Evolutionary conservation across 2,888 invertebrate species (phyloP), one percentile per base, ranked within the genome.

Genomic region (Periphyllus acericola): DNA sequence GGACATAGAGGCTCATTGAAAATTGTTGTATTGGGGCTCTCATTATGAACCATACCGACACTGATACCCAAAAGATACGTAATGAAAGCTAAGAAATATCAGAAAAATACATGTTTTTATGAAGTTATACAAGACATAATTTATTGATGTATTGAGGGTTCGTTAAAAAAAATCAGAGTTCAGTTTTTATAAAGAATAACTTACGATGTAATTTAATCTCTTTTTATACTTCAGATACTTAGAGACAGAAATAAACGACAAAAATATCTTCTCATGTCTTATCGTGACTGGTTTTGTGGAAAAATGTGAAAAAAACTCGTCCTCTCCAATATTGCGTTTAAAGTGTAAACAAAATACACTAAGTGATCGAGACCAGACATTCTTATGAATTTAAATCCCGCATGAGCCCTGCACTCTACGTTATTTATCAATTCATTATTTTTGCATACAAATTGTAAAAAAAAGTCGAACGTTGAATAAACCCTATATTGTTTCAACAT

Each of bases 261-360:
- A 60, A 21, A 25, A 4, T 25, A 3, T 8, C 3, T 25, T 21
- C 2, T 8, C 60, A 60, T 4, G 5, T 25, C 25, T 60, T 21
- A 60, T 60, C 46, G 14, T 46, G 60, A 60, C 25, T 21, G 60
- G 60, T 60, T 60, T 25, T 6, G 8, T 25, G 25, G 29, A 72
- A 72, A 34, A 72, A 72, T 34, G 34, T 6, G 34, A 72, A 72
- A 72, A 72, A 72, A 72, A 72, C 34, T 72, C 8, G 72, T 72
- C 5, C 21, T 29, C 19, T 72, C 34, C 72, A 72, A 34, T 72
- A 72, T 9, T 72, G 21, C 19, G 21, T 6, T 6, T 34, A 19
- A 34, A 32, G 46, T 34, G 32, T 36, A 36, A 72, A 72, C n/a
- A 72, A 72, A 71, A 46, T 11, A 46, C 11, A 72, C 36, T 36